Base-by-base conservation (phyloP, 2,113 vertebrate genomes). In the Fukomys damarensis region DNA sequence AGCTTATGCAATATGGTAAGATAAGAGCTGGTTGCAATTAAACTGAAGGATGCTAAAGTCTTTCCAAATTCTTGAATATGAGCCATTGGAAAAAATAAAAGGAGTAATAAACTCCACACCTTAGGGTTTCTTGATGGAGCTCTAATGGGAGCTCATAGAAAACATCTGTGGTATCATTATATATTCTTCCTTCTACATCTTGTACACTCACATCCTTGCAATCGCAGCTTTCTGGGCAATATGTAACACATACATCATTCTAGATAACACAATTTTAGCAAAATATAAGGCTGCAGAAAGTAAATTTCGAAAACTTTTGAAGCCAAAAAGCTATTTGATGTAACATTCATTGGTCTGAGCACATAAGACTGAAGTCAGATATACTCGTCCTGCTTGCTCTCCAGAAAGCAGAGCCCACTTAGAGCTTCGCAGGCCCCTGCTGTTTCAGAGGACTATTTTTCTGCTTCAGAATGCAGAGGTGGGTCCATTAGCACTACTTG, bases 351-450 rank as follows among this genome's bases (percentile, higher is more conserved):
- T 77, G n/a, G 17, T 81, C 32, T 59, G 70, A 91, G n/a, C 58
- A 22, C 11, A 77, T 7, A 70, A 85, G 35, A 90, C 77, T 81
- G 32, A 91, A 76, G 49, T 88, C 46, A 86, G 43, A 89, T 30
- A 56, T 28, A 59, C 7, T 91, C 22, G 90, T 66, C n/a, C 72
- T 86, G 41, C 83, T 91, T 89, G 46, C 92, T 58, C 89, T 43
- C 93, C 89, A 86, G 87, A 96, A 97, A 72, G 81, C 79, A 96
- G 61, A 97, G 52, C 52, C 61, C 72, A 85, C 88, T 80, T 58
- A 61, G n/a, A 92, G 58, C 30, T 63, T 96, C 58, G 68, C 49
- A 91, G 66, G 49, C 79, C 85, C 59, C 17, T 19, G 61, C 28
- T 95, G 82, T 85, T 91, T 83, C 74, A 66, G 3, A 77, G 52